A percentile compares a stretch with the other conserved stretches of the same genome.
Evolutionary conservation across 1,140 invertebrate genomes (phyloP).

Genomic region (Saccostrea cuccullata): DNA sequence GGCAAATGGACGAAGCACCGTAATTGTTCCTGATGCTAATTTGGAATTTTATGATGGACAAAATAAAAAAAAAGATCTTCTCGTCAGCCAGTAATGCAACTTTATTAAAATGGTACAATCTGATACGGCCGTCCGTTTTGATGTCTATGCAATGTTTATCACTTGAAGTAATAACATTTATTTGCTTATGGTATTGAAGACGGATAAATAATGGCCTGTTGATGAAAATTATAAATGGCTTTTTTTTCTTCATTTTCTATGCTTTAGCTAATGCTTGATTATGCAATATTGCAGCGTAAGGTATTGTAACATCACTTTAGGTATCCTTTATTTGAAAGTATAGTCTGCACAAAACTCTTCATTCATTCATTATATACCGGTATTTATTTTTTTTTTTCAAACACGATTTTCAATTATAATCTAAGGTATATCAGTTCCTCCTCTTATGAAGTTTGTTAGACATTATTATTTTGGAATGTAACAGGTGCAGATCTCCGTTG

Average conservation of each 20-base stretch:
- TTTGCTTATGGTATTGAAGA: neutral
- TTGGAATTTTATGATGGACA: constrained; percentile 35
- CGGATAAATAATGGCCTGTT: neutral
- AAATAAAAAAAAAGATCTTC: constrained; percentile 14
- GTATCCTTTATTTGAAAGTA: neutral
- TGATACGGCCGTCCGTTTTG: neutral
- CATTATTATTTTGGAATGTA: neutral
- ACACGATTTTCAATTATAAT: constrained; percentile 1
- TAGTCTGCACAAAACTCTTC: neutral
- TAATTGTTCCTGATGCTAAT: constrained; percentile 37
- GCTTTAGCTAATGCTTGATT: neutral
- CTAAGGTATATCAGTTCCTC: neutral
- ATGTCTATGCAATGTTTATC: neutral
- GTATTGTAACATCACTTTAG: neutral
- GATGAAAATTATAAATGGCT: neutral
- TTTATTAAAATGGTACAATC: constrained; percentile 15
- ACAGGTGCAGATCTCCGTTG: constrained; percentile 23
- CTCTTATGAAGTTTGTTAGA: neutral
- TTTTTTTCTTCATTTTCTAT: neutral
- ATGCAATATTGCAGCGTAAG: no score
- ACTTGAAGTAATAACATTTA: neutral
- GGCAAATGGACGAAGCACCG: constrained; percentile 18
- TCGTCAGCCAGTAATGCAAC: neutral
- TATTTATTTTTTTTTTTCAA: neutral
- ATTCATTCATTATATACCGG: neutral